Percentiles rank a stretch among this genome's conserved stretches.
Conservation (phyloP, 2,113 vertebrate genomes). For the Centropristis striata region DNA sequence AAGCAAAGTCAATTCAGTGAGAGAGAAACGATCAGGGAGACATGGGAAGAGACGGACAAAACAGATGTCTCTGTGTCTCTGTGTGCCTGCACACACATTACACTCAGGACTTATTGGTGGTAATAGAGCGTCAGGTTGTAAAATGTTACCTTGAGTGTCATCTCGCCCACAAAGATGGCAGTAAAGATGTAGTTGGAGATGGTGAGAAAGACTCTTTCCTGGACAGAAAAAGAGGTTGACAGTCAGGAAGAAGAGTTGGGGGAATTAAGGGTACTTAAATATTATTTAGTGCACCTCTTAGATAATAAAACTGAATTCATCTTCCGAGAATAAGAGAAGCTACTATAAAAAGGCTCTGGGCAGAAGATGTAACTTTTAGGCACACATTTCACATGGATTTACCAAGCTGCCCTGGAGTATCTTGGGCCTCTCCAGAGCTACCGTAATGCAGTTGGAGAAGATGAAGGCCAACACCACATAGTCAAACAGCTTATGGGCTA, state of each 20-base stretch:
- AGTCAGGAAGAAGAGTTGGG: slow-evolving; percentile 34
- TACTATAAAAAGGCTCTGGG: slow-evolving; percentile 4
- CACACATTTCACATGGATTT: slow-evolving; percentile 66
- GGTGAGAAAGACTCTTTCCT: slow-evolving; percentile 98
- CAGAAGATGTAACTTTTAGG: background rate
- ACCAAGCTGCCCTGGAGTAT: slow-evolving; percentile 97
- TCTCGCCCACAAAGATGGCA: slow-evolving; percentile 98
- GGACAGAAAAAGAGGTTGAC: slow-evolving; percentile 37
- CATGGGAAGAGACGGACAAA: slow-evolving; percentile 25
- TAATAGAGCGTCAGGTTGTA: slow-evolving; percentile 42
- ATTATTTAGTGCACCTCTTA: slow-evolving; percentile 43
- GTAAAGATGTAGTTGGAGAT: slow-evolving; percentile 99
- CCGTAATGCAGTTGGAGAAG: slow-evolving; percentile 99
- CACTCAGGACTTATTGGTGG: slow-evolving; percentile 9
- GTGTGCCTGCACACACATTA: background rate
- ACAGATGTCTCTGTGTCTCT: slow-evolving; percentile 11
- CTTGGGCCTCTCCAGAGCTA: slow-evolving; percentile 97
- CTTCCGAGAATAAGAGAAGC: slow-evolving; percentile 17
- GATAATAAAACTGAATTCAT: slow-evolving; percentile 32
- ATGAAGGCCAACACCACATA: slow-evolving; percentile 97
- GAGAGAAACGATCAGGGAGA: slow-evolving; percentile 18
- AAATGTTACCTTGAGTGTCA: slow-evolving; percentile 95
- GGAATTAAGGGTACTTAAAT: slow-evolving; percentile 48
- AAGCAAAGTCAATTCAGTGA: slow-evolving; percentile 27
- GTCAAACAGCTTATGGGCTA: slow-evolving; percentile 98